Evolutionary conservation across 2,888 invertebrate genomes (phyloP), one percentile per base, ranked within the genome.

Genomic region (Acronicta psi): DNA sequence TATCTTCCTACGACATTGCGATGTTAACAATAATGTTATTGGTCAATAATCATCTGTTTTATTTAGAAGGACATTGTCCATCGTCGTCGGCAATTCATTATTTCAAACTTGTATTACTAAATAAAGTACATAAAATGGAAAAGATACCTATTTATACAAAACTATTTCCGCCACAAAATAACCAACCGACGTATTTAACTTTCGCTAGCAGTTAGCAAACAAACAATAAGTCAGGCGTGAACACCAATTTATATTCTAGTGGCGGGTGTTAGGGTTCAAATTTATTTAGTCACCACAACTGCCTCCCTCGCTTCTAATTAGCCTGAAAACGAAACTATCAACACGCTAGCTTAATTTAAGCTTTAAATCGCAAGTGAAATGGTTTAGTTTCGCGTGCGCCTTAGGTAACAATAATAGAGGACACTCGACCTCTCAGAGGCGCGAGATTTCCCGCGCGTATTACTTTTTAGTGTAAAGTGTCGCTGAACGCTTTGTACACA

Each of bases 231-330:
- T 57, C 41, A 45, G 51, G 37, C 31, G 23, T 43, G 38, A 36
- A 53, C 36, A 42, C 42, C 57, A 81, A 74, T 58, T 61, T 49
- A 51, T 57, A 64, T 76, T 68, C 71, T 83, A 76, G 20, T 5
- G 13, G 43, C 38, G 59, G 58, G 62, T 38, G 46, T 65, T 84
- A 89, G 71, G 76, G 87, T 77, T 78, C 69, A 84, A 81, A 84
- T 80, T 90, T 69, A 77, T 75, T 77, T 78, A 76, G 60, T 50
- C 53, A 34, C 34, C 53, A 57, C 54, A 58, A 66, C 73, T 71
- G 72, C 77, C 82, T 84, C 89, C 84, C 87, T 83, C 78, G 84
- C 75, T 81, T 83, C 90, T 93, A 92, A 93, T 93, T 93, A 93
- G 93, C 93, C 87, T 91, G 87, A 89, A 91, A 91, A 90, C 86